Conservation (phyloP, 2,888 invertebrate genomes). For the Chorisops tibialis region DNA sequence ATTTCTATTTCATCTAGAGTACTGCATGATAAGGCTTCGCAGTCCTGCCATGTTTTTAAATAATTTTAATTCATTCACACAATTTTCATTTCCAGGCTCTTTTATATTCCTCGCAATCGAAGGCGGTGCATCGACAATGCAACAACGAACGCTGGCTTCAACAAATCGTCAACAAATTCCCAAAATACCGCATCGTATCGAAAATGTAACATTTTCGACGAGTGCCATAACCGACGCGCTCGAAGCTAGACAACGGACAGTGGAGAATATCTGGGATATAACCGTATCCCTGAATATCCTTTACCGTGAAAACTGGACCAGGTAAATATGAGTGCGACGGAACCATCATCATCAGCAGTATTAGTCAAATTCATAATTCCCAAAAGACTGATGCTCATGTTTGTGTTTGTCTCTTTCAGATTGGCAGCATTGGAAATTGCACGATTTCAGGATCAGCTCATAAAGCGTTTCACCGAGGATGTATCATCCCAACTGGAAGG, state of each 20-base stretch:
- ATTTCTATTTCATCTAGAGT: too few relatives aligned
- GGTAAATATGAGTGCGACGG: slow-evolving; percentile 55
- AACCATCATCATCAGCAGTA: not conserved
- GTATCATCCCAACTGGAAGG: slow-evolving; percentile 59
- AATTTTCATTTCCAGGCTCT: slow-evolving; percentile 57
- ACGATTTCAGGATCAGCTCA: slow-evolving; percentile 79
- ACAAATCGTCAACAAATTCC: slow-evolving; percentile 45
- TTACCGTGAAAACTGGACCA: slow-evolving; percentile 86
- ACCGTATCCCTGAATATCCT: slow-evolving; percentile 84
- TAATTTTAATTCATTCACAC: too few relatives aligned
- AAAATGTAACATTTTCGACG: slow-evolving; percentile 45
- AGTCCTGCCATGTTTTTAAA: too few relatives aligned
- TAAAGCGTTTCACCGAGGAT: slow-evolving; percentile 75
- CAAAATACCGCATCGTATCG: slow-evolving; percentile 42
- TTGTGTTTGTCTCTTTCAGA: slow-evolving; percentile 37
- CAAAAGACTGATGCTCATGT: not conserved
- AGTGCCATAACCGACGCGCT: slow-evolving; percentile 51
- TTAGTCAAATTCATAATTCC: not conserved
- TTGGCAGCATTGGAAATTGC: slow-evolving; percentile 53
- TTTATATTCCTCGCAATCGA: slow-evolving; percentile 84
- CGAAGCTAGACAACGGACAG: slow-evolving; percentile 65
- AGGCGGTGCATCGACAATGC: slow-evolving; percentile 55
- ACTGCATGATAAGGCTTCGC: too few relatives aligned
- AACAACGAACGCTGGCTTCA: slow-evolving; percentile 59
- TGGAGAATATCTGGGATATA: slow-evolving; percentile 89